These are phyloP conservation scores for Solenodon paradoxus DNA, from an alignment of 2,113 vertebrate species.

Conservation along the genomic window DNA sequence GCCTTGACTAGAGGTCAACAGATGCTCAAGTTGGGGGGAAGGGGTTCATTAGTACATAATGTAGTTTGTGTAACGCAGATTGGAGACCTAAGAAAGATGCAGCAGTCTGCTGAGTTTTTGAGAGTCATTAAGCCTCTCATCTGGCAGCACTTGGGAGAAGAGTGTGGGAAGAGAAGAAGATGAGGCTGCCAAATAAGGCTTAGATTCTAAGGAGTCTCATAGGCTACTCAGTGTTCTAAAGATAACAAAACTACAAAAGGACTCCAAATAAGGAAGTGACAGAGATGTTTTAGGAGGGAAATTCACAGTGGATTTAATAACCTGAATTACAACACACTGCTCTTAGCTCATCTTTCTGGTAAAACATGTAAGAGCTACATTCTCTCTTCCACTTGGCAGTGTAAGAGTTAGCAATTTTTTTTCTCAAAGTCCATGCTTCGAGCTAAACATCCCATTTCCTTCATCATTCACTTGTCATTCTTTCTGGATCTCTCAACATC, in stretches of 20 bases:
- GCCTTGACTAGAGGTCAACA: neutral
- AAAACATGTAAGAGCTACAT: neutral
- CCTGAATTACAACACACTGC: neutral
- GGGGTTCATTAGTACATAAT: too few species aligned
- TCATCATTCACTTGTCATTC: neutral
- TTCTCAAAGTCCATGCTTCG: neutral
- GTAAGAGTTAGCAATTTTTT: neutral
- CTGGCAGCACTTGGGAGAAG: neutral
- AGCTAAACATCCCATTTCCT: neutral
- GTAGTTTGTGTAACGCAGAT: neutral
- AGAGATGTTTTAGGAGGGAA: neutral
- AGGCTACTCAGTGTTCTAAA: neutral
- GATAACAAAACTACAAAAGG: neutral
- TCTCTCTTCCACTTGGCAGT: neutral
- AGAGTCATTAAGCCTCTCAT: neutral
- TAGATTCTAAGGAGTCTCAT: neutral
- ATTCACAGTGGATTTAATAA: neutral
- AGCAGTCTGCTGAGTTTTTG: neutral
- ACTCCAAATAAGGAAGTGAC: neutral
- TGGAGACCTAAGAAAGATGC: neutral
- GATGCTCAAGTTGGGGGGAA: neutral
- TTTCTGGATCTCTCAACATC: neutral
- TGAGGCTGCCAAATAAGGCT: neutral
- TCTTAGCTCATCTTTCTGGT: neutral
- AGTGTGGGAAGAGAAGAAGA: neutral